These are phyloP conservation scores for Heliangelus exortis DNA, from an alignment of 2,797 vertebrate genomes.

Conservation along the genomic window DNA sequence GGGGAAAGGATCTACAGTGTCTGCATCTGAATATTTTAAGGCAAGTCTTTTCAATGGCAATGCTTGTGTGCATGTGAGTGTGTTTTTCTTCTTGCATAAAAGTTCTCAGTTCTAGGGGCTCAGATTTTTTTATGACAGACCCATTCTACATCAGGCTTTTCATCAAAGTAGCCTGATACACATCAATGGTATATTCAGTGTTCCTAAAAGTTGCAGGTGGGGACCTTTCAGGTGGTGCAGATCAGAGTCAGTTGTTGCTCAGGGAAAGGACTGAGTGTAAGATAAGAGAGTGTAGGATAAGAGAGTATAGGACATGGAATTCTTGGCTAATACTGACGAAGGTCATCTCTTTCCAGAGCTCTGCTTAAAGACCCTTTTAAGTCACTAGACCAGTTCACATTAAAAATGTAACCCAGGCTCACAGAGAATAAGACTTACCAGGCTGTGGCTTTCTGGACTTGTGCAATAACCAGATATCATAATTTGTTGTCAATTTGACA, in stretches of 20 bases:
- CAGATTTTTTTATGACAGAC: not conserved
- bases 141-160: not conserved
- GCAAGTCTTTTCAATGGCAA: not conserved
- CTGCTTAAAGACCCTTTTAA: not conserved
- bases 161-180: not conserved
- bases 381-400: not conserved
- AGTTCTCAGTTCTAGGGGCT: not conserved
- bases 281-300: not conserved
- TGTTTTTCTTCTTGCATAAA: not conserved
- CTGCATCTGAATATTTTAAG: not conserved
- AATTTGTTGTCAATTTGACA: not conserved
- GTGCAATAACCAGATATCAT: not conserved
- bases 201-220: not conserved
- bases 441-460: not conserved
- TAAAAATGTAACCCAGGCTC: not conserved
- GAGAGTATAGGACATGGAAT: accelerated
- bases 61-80: not conserved
- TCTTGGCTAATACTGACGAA: not conserved
- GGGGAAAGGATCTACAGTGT: not conserved
- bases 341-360: not conserved
- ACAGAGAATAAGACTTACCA: not conserved
- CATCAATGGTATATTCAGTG: not conserved
- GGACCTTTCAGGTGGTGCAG: not conserved
- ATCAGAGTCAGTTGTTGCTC: not conserved
- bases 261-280: not conserved